Conservation (phyloP, 2,797 vertebrate species). For the Lacerta bilineata region DNA sequence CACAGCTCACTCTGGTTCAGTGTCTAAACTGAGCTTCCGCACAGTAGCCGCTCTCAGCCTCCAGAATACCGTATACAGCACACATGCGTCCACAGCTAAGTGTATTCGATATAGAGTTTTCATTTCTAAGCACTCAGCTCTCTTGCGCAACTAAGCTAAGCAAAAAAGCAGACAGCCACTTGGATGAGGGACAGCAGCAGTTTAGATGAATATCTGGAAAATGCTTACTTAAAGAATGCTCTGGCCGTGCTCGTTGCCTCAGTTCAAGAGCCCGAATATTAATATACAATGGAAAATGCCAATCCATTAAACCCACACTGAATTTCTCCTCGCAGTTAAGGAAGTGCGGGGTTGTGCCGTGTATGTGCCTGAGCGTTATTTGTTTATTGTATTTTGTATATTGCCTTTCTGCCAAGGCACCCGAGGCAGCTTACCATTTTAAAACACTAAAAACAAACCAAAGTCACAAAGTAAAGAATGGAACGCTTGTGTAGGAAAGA, state of each 20-base stretch:
- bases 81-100: background rate
- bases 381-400: background rate
- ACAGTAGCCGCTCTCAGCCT: background rate
- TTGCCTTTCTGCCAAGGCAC: background rate
- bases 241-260: background rate
- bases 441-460: background rate
- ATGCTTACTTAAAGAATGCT: background rate
- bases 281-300: background rate
- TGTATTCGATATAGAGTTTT: background rate
- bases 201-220: conserved; percentile 1
- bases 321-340: background rate
- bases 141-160: background rate
- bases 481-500: background rate
- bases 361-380: background rate
- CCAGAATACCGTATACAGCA: background rate
- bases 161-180: background rate
- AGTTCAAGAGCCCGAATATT: background rate
- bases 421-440: background rate
- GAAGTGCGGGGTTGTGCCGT: background rate
- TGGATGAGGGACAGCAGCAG: background rate
- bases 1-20: background rate
- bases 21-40: background rate
- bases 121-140: background rate
- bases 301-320: background rate
- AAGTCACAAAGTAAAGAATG: background rate